A percentile compares a stretch with the other conserved stretches of the same genome.
Conservation (phyloP, 2,113 vertebrate genomes). For the Hypocryptadius cinnamomeus region DNA sequence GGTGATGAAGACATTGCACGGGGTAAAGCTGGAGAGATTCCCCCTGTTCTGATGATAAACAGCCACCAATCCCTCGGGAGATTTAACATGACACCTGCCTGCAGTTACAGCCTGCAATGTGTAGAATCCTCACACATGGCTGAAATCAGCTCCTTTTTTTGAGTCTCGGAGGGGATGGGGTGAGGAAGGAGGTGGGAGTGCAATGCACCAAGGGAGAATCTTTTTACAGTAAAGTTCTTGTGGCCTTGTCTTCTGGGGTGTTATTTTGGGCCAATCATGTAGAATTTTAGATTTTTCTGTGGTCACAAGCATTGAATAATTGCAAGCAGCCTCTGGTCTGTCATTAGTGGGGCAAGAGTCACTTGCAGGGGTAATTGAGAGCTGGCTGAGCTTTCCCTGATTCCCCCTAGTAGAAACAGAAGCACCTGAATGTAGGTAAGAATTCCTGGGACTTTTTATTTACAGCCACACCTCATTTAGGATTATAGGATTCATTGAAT, state of each 20-base stretch:
- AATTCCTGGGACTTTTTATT: not conserved
- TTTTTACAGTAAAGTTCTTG: not conserved
- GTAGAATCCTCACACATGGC: not conserved
- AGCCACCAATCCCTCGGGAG: not conserved
- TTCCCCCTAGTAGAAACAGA: not conserved
- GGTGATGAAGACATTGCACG: not conserved
- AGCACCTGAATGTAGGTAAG: not conserved
- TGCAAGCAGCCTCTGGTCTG: not conserved
- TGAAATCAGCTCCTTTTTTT: not conserved
- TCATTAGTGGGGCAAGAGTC: not conserved
- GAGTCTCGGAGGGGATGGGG: not conserved
- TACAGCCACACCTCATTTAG: not conserved
- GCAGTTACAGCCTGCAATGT: not conserved
- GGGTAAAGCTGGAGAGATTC: conserved; percentile 15
- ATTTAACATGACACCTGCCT: not conserved
- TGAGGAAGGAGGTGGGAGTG: not conserved
- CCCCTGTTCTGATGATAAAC: not conserved
- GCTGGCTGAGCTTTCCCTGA: not conserved
- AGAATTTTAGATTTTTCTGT: not conserved
- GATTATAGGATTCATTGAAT: not conserved
- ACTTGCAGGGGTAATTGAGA: not conserved
- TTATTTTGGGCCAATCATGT: not conserved
- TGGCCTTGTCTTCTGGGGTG: not conserved
- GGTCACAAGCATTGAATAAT: not conserved
- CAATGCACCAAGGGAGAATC: not conserved